Base-by-base conservation (phyloP, 2,113 vertebrate species). In the Oryzias javanicus region DNA sequence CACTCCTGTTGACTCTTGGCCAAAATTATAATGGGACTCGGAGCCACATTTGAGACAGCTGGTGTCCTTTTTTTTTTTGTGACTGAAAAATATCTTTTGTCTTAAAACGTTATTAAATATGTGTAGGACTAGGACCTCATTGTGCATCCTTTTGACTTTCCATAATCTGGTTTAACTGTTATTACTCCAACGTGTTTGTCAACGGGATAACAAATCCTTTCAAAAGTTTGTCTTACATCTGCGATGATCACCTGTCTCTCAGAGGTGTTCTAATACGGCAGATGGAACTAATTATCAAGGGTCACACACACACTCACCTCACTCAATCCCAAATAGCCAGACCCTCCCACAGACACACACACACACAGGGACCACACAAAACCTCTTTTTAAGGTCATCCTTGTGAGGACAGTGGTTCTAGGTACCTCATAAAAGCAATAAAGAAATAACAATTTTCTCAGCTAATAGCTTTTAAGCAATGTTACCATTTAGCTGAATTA, bases 221-320 rank as follows among this genome's bases (percentile, higher is more conserved):
- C 49, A 72, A 24, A 78, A 64, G 74, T 78, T 71, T 44, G 56
- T 78, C 81, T 67, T 78, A 58, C 67, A 56, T 66, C 60, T 50
- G 56, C 78, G 72, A 74, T 15, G 64, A 70, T 79, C 74, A 81
- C 75, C 76, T 80, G 64, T 73, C 60, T 81, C 72, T 74, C 81
- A 86, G 74, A 86, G 76, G 76, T 81, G 80, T 80, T 74, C 74
- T 73, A 60, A 77, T 78, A 67, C 65, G 70, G 81, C 87, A 89
- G 81, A 89, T 89, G 85, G 85, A 71, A n/a, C 58, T 85, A 82
- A 86, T 89, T 84, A 87, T 83, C 74, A 83, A 67, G 80, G 80
- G 79, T 83, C 78, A 72, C 82, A 73, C 82, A 73, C 71, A 61
- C 59, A 57, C 14, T 12, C 55, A 55, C 35, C 35, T 3, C 35